Evolutionary conservation across 2,113 vertebrate species (phyloP).

Genomic region (Capricornis sumatraensis): DNA sequence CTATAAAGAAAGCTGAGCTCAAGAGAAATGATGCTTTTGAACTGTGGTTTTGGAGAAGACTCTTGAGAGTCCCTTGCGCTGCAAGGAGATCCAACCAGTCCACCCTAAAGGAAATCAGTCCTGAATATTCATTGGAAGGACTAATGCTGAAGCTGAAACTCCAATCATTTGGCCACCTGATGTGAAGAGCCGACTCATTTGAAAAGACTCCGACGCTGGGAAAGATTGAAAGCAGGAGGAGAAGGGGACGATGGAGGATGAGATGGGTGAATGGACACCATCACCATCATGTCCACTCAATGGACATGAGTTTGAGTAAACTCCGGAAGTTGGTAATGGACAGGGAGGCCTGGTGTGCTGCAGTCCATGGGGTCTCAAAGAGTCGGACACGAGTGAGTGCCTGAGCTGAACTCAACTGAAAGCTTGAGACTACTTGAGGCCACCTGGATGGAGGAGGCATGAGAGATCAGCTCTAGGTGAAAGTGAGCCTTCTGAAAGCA

Average conservation of each 20-base stretch:
- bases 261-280: not conserved
- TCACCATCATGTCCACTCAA: not conserved
- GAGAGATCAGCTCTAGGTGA: not conserved
- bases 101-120: not conserved
- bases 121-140: not conserved
- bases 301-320: not conserved
- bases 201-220: not conserved
- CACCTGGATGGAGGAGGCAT: not conserved
- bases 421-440: not conserved
- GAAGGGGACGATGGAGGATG: not conserved
- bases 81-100: not conserved
- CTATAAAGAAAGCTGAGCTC: not conserved
- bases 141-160: not conserved
- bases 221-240: not conserved
- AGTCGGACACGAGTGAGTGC: not conserved
- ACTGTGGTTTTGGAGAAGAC: not conserved
- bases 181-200: not conserved
- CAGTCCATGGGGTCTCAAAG: not conserved
- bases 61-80: not conserved
- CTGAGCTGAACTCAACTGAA: not conserved
- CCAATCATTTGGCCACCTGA: not conserved
- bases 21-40: not conserved
- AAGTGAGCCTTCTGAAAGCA: not conserved
- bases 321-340: not conserved
- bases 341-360: not conserved